Conservation (phyloP, 2,113 vertebrate genomes). For the Numida meleagris region DNA sequence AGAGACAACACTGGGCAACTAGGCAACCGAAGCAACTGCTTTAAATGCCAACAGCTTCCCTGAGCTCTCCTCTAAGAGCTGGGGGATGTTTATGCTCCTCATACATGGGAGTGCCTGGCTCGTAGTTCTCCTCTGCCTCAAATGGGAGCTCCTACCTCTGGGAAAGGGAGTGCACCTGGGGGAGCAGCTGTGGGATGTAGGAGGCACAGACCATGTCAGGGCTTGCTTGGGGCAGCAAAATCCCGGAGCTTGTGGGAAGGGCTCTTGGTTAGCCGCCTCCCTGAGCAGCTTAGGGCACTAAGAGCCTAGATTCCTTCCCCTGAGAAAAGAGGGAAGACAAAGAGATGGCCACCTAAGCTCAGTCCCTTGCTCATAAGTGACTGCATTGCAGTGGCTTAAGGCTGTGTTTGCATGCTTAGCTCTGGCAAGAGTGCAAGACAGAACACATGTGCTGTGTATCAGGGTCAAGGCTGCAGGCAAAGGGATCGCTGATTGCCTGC, state of each 20-base stretch:
- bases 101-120: neutral
- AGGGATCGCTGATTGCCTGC: neutral
- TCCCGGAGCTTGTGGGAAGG: neutral
- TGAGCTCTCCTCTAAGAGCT: neutral
- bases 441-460: neutral
- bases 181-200: neutral
- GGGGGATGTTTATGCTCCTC: neutral
- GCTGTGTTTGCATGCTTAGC: neutral
- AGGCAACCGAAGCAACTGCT: neutral
- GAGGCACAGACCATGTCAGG: rapidly evolving
- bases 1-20: neutral
- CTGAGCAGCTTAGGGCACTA: neutral
- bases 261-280: neutral
- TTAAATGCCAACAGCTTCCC: neutral
- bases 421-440: neutral
- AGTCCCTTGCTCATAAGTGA: neutral
- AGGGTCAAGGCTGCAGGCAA: neutral
- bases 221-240: neutral
- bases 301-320: neutral
- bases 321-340: neutral
- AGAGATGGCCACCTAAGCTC: neutral
- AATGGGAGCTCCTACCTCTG: rapidly evolving
- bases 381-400: neutral
- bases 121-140: neutral
- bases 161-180: neutral